Base-by-base conservation (phyloP, 1,140 invertebrate genomes). In the Drosophila bifasciata region DNA sequence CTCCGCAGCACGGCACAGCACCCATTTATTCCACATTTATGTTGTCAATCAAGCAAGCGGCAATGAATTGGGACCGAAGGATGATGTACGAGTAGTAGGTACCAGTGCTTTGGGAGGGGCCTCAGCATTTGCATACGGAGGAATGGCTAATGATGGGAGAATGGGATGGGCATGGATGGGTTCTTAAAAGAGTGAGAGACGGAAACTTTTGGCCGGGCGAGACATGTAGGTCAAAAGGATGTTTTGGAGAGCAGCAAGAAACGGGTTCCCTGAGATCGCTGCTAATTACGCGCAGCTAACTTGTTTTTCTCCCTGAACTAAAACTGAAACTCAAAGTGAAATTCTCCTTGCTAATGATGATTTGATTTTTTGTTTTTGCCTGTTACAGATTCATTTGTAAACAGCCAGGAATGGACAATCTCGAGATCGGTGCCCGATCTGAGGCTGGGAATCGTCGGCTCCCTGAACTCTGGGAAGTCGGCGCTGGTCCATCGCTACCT, bases 341-440 rank as follows among this genome's bases (percentile, higher is more conserved):
- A 32, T 3, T 8, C 28, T 9, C 50, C 21, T 56, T 60, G 50
- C 74, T 86, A 86, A 83, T 83, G 74, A 78, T 57, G 52, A 67
- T 88, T 81, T 70, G 60, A 88, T 81, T 36, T 56, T 53, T 55
- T n/a, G n/a, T 39, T 58, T 48, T 55, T 48, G 16, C 21, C 5
- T 49, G 6, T 69, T 96, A 55, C 94, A 99, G 98, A 99, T 95
- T 99, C 98, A n/a, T 99, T 99, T 93, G 98, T 99, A 21, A 99
- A 99, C 92, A 99, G 97, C 92, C 98, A 99, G 94, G 99, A 99
- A 95, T 99, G 99, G 98, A 99, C 99, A 1, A 93, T 99, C 52
- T 96, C 97, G 40, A 94, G 98, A 71, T 94, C 95, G 43, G 98
- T 99, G n/a, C 97, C 97, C 48, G 98, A 99, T 92, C 92, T 99